Evolutionary conservation across 2,797 vertebrate species (phyloP).

Genomic region (Luscinia megarhynchos): DNA sequence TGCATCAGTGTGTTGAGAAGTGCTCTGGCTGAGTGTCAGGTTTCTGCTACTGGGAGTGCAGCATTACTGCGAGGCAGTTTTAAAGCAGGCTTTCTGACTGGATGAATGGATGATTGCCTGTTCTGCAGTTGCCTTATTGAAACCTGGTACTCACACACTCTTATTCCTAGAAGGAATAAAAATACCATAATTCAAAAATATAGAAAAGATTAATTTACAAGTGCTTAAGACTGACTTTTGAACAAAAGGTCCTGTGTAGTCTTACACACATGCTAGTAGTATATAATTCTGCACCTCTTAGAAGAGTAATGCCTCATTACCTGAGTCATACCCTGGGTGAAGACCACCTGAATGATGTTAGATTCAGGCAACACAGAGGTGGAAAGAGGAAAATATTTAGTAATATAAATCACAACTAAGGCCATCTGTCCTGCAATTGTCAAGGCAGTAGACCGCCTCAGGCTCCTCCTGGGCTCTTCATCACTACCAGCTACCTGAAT

Average conservation of each 20-base stretch:
- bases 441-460: slow-evolving; percentile 63
- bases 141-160: background rate
- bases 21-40: background rate
- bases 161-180: slow-evolving; percentile 3
- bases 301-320: slow-evolving; percentile 13
- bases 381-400: slow-evolving; percentile 55
- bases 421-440: slow-evolving; percentile 72
- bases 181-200: background rate
- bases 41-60: background rate
- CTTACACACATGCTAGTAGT: background rate
- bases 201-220: background rate
- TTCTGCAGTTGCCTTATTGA: background rate
- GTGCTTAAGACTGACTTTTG: background rate
- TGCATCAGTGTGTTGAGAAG: background rate
- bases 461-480: slow-evolving; percentile 69
- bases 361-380: slow-evolving; percentile 12
- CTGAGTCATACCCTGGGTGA: background rate
- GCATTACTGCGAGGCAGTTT: background rate
- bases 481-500: slow-evolving; percentile 72
- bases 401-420: slow-evolving; percentile 62
- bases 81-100: background rate
- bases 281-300: slow-evolving; percentile 17
- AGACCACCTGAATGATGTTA: slow-evolving; percentile 15
- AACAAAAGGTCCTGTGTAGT: background rate
- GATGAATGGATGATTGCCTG: background rate